Evolutionary conservation across 2,113 vertebrate genomes (phyloP).

Genomic region (Hippolais icterina): DNA sequence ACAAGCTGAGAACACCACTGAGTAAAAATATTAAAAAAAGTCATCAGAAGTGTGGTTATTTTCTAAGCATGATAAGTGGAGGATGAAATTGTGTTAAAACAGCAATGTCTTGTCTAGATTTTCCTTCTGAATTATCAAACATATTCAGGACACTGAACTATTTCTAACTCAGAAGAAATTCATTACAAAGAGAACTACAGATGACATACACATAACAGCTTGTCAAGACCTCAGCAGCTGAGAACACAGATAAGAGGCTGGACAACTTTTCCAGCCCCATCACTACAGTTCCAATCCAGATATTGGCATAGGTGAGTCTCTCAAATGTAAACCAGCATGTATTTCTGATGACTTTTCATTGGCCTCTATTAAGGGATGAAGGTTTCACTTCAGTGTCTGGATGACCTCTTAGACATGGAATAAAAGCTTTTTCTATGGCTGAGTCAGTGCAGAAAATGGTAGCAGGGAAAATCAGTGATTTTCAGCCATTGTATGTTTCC

Average conservation of each 20-base stretch:
- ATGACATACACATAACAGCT: not conserved
- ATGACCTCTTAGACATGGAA: not conserved
- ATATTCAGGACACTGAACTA: not conserved
- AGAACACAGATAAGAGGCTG: not conserved
- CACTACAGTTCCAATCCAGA: not conserved
- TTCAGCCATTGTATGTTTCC: not conserved
- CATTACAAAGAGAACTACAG: not conserved
- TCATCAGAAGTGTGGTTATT: not conserved
- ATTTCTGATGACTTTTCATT: not conserved
- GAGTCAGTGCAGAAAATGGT: not conserved
- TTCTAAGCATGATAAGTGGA: not conserved
- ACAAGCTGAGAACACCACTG: not conserved
- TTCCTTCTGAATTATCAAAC: not conserved
- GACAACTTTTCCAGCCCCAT: not conserved
- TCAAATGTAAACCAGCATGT: not conserved
- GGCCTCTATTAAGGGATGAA: not conserved
- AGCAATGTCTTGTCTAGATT: not conserved
- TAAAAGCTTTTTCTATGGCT: not conserved
- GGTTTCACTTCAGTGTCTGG: not conserved
- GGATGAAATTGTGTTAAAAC: not conserved
- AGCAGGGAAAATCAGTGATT: not conserved
- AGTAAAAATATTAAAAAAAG: not conserved
- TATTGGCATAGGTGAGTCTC: not conserved
- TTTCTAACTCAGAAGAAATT: not conserved
- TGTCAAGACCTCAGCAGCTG: not conserved